Percentiles rank a stretch among this genome's conserved stretches.
Evolutionary conservation across 64 coral and sea anemone species (phyloP).

Genomic region (Hydrozoanthus tunicans): DNA sequence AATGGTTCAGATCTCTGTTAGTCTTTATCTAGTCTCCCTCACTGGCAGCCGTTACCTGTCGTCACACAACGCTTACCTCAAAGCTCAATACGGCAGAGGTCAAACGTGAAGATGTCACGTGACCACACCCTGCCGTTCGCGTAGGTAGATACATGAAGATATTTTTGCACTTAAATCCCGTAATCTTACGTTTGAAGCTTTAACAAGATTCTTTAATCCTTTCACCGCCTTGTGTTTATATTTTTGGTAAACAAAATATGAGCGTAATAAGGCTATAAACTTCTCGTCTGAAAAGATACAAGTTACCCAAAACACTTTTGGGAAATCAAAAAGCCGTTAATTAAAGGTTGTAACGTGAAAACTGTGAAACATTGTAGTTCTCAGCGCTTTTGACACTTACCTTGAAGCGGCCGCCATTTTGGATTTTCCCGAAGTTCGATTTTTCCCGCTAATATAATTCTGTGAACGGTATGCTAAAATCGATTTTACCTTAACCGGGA

Average conservation of each 20-base stretch:
- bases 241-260: background rate
- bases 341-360: background rate
- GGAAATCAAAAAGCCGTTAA: constrained; percentile 1
- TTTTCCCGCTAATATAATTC: background rate
- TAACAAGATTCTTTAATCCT: too few species aligned
- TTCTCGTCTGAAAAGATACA: background rate
- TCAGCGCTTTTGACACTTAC: background rate
- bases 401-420: background rate
- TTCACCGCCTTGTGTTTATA: too few species aligned
- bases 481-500: background rate
- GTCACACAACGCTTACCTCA: too few species aligned
- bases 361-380: background rate
- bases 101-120: too few species aligned
- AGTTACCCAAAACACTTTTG: background rate
- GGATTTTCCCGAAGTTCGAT: background rate
- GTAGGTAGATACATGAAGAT: too few species aligned
- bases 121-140: too few species aligned
- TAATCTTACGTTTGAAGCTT: too few species aligned
- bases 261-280: background rate
- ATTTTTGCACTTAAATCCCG: too few species aligned
- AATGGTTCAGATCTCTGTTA: too few species aligned
- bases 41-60: too few species aligned
- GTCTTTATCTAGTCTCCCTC: too few species aligned
- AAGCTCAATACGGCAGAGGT: too few species aligned
- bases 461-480: background rate